A percentile compares a stretch with the other conserved stretches of the same genome.
These are phyloP conservation scores for Pangasianodon hypophthalmus DNA, from an alignment of 2,113 vertebrate genomes.

Conservation along the genomic window DNA sequence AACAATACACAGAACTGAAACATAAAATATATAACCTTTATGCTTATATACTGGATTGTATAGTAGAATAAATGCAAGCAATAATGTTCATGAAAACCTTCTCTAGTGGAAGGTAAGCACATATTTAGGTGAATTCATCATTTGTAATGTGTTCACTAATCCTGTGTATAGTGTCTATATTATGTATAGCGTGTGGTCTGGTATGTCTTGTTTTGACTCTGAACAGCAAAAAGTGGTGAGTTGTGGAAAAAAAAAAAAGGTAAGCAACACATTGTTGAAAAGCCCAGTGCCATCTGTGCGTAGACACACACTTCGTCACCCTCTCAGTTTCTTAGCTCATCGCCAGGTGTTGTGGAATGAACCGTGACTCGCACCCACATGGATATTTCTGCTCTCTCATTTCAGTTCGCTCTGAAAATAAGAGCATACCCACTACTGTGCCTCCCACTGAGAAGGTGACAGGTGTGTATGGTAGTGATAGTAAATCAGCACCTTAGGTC, in stretches of 20 bases:
- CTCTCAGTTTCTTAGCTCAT: neutral
- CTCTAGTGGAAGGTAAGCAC: neutral
- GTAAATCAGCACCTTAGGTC: neutral
- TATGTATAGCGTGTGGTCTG: neutral
- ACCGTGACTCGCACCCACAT: neutral
- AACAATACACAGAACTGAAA: neutral
- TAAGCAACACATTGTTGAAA: neutral
- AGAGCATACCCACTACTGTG: neutral
- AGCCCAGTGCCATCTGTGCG: neutral
- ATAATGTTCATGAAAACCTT: neutral
- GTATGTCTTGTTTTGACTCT: conserved; percentile 1
- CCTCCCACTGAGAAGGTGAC: neutral
- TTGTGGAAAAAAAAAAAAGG: neutral
- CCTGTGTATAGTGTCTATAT: neutral
- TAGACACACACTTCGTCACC: neutral
- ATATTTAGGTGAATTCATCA: neutral
- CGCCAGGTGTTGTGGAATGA: conserved; percentile 5
- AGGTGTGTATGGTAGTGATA: neutral
- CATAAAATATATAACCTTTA: neutral
- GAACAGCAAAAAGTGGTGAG: neutral
- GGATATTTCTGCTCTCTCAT: neutral
- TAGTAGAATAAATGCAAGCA: neutral
- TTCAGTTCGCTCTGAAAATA: neutral
- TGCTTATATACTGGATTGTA: neutral
- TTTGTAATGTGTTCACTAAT: neutral